Evolutionary conservation across 2,797 vertebrate species (phyloP), one percentile per base, ranked within the genome.

Genomic region (Rhinophrynus dorsalis): DNA sequence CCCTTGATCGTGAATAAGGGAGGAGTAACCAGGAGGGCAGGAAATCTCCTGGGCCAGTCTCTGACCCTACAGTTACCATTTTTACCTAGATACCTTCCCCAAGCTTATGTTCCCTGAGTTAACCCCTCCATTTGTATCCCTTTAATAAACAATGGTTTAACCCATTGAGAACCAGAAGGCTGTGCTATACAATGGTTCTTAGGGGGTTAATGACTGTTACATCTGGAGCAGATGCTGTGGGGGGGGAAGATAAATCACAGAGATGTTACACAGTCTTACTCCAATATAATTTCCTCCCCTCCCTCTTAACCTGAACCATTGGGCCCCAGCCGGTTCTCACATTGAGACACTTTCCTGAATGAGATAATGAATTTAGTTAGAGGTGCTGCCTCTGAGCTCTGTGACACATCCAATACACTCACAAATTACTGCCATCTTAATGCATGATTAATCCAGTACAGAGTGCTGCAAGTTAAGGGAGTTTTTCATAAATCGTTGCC

Each of bases 401-500:
- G 75, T 77, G 78, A 79, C 68, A 70, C 11, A 59, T 77, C 70
- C 70, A 74, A 75, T 71, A 55, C 70, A 70, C 60, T 76, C 83
- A 74, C 74, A 52, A 78, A 80, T 78, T 64, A 67, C 74, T 50
- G 76, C 71, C 52, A 13, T 61, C 15, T 62, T 59, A 48, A 76
- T 1, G 67, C 75, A 15, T 52, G 65, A 79, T 75, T 75, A 74
- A 78, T 50, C 62, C 57, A 20, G 78, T 62, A 76, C 75, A 77
- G 54, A 47, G 68, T 29, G 67, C 40, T 62, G 67, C 70, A 15
- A 6, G 11, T 3, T 0, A 0, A 27, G 1, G 1, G 60, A 65
- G 56, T 0, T 26, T 67, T 26, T 64, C 0, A 0, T 60, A 54
- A 20, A 61, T 67, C 24, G 38, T 38, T 23, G 57, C 62, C 54